Base-by-base conservation (phyloP, 1,140 invertebrate species). In the Antheraea pernyi region DNA sequence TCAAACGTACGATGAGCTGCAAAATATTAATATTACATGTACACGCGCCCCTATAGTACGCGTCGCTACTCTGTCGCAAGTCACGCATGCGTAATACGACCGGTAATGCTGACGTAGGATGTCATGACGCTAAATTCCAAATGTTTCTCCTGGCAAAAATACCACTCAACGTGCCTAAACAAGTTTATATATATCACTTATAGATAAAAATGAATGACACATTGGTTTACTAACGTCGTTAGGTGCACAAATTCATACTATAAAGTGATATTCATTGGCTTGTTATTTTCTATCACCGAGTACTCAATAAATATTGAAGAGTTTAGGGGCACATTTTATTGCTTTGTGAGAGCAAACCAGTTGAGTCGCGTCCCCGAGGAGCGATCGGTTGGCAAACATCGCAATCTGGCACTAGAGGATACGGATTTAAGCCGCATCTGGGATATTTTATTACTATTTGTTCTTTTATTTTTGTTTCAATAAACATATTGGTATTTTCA, bases 321-420 rank as follows among this genome's bases (percentile, higher is more conserved):
- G 74, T 72, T 75, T 75, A 75, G 70, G 70, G 68, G 67, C 77
- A 77, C 73, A 81, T 82, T 83, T 83, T 81, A 81, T 82, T 80
- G 81, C 78, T 78, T 79, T 74, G 76, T 73, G 76, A 80, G 79
- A 70, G 73, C 77, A 75, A 76, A 81, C 74, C 73, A 75, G 71
- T 78, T 71, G 83, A 77, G 73, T 69, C 67, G 69, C 78, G 77
- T 85, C 86, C 85, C 84, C 69, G 65, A 79, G 85, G 84, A 86
- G 85, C 85, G 78, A 86, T 86, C 83, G 77, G 81, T 84, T 74
- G 78, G 84, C 78, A 88, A 88, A 88, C 85, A 88, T 77, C 73
- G 80, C 76, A 78, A 83, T 86, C 73, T 80, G 81, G 74, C 79
- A 74, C 67, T 61, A 65, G 76, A 82, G 61, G 22, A 63, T 65